phyloP scores from a whole-genome alignment of 2,888 invertebrate genomes.

The Apoda limacodes region DNA sequence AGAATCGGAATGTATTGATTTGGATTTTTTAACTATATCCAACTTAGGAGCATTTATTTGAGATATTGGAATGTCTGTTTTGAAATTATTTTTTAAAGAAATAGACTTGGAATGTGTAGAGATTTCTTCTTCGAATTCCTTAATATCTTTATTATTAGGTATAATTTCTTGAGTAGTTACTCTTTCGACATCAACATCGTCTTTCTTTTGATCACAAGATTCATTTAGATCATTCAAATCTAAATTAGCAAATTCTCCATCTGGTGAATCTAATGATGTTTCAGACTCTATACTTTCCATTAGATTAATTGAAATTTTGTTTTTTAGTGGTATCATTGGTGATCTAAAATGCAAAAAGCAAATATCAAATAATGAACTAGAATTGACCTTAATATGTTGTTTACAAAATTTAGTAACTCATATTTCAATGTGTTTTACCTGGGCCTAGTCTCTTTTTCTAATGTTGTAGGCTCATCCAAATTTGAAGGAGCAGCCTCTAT shows the following conservation, averaged over 20 bases:
- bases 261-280: conserved; percentile 62
- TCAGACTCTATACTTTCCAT: conserved; percentile 68
- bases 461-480: conserved; percentile 37
- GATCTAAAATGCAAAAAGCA: conserved; percentile 46
- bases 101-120: conserved; percentile 31
- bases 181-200: too few species aligned
- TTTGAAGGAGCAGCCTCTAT: conserved; percentile 32
- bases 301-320: conserved; percentile 62
- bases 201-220: conserved; percentile 34
- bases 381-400: too few species aligned
- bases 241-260: conserved; percentile 53
- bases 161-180: conserved; percentile 38
- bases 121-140: conserved; percentile 35
- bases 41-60: conserved; percentile 54
- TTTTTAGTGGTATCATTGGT: conserved; percentile 59
- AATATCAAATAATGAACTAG: neutral
- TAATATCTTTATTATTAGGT: conserved; percentile 29
- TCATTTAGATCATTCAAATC: conserved; percentile 56
- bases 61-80: conserved; percentile 36
- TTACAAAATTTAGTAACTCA: too few species aligned
- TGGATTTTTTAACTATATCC: conserved; percentile 35
- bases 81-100: conserved; percentile 26
- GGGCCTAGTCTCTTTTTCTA: conserved; percentile 46
- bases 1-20: conserved; percentile 36
- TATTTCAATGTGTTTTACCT: conserved; percentile 28